Base-by-base conservation (phyloP, 2,888 invertebrate species). In the Xanthorhoe spadicearia region DNA sequence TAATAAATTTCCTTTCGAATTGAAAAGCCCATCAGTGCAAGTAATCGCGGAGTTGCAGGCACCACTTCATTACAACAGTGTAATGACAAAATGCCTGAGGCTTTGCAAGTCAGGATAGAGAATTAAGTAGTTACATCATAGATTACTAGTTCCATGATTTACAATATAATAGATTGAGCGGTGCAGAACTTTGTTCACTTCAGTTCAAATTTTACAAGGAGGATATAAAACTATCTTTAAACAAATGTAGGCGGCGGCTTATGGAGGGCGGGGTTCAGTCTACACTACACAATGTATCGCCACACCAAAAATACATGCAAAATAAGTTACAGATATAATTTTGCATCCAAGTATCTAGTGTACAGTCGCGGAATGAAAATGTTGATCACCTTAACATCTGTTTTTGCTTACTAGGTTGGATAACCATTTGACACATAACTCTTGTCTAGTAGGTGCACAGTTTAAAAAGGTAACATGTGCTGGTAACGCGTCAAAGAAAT, bases 11-110 rank as follows among this genome's bases (percentile, higher is more conserved):
- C 43, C 38, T 59, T 59, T 60, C 43, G 52, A 43, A 50, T 51
- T 60, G 63, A 64, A 66, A 63, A 66, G 32, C 23, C 35, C 54
- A 66, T 59, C 62, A 56, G 51, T 60, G 52, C 23, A 56, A 63
- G 66, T 56, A 56, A 63, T 55, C 53, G 54, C 17, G 32, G n/a
- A 60, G 23, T 59, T 61, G 63, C 75, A 78, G 73, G 72, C 77
- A 79, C 77, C 71, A 74, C 80, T 82, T 81, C 80, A 83, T 85
- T 84, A 80, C 76, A 77, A 76, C 76, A 73, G 70, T 66, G 74
- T 78, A 80, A 79, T 77, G 76, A 76, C 78, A 78, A 78, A 78
- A 69, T 74, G 82, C 84, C 78, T 55, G 77, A 67, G 77, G 83
- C 77, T 66, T 49, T 53, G 56, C 55, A 51, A 56, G 49, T 38